Conservation (phyloP, 35 echinoderm and acorn worm species). For the Diadema setosum region DNA sequence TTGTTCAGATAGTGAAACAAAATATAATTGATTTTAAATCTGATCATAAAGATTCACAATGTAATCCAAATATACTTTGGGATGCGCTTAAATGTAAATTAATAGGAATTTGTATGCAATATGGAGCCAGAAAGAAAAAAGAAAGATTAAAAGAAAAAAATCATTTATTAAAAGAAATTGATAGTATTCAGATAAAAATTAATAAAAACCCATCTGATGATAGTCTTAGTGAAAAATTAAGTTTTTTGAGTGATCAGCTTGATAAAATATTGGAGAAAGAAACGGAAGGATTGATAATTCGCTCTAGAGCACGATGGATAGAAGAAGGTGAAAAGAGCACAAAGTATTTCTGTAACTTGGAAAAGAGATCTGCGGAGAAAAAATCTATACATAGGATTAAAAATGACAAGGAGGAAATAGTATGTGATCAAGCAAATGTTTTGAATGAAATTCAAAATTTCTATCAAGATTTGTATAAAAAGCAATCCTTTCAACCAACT, state of each 20-base stretch:
- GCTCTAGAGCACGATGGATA: neutral
- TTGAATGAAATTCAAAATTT: neutral
- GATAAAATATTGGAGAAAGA: conserved; percentile 3
- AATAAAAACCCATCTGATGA: neutral
- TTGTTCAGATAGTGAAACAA: neutral
- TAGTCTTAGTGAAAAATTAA: neutral
- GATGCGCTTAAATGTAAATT: neutral
- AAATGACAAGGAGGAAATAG: neutral
- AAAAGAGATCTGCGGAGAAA: conserved; percentile 21
- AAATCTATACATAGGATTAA: neutral
- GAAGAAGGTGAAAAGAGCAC: conserved; percentile 26
- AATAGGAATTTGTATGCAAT: neutral
- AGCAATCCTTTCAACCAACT: neutral
- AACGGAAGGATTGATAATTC: neutral
- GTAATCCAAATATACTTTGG: conserved; percentile 7
- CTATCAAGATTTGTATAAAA: neutral
- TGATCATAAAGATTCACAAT: neutral
- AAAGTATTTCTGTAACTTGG: conserved; percentile 33
- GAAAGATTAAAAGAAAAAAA: neutral
- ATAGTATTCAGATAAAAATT: neutral
- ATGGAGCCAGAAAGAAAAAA: neutral
- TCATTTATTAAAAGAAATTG: neutral
- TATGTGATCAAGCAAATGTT: neutral
- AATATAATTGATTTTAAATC: neutral
- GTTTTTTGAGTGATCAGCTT: neutral